These are phyloP conservation scores for Etheostoma perlongum DNA, from an alignment of 2,797 vertebrate species.

Conservation along the genomic window DNA sequence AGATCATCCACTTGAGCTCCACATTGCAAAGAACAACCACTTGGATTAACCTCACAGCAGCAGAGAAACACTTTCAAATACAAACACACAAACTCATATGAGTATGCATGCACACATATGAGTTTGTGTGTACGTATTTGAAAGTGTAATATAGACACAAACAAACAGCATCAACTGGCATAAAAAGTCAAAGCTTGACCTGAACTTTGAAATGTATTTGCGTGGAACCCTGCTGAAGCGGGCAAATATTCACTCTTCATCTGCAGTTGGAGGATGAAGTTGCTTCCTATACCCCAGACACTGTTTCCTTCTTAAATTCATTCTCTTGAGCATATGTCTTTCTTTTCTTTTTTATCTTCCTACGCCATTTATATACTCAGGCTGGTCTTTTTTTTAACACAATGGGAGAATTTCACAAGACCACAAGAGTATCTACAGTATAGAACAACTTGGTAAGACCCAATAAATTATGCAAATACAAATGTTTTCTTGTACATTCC, in stretches of 20 bases:
- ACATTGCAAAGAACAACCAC: slow-evolving; percentile 7
- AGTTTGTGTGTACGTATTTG: no score
- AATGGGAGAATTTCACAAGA: not conserved
- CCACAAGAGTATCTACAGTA: not conserved
- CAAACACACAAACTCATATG: not conserved
- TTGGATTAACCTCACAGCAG: slow-evolving; percentile 8
- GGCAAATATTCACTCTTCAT: not conserved
- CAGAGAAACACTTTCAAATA: slow-evolving; percentile 4
- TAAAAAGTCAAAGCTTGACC: slow-evolving; percentile 25
- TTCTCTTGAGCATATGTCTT: not conserved
- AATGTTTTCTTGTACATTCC: not conserved
- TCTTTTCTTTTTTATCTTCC: not conserved
- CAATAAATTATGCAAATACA: not conserved
- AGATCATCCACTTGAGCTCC: slow-evolving; percentile 30
- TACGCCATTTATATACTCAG: not conserved
- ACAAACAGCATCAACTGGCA: slow-evolving; percentile 12
- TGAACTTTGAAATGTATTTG: slow-evolving; percentile 14
- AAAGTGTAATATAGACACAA: not conserved
- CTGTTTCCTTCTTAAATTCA: not conserved
- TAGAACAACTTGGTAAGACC: not conserved
- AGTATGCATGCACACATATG: not conserved
- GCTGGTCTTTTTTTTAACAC: not conserved
- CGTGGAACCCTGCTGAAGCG: not conserved
- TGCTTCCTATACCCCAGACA: not conserved
- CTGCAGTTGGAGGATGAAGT: slow-evolving; percentile 1